Conservation (phyloP, 64 coral and sea anemone species). For the Dendronephthya gigantea region DNA sequence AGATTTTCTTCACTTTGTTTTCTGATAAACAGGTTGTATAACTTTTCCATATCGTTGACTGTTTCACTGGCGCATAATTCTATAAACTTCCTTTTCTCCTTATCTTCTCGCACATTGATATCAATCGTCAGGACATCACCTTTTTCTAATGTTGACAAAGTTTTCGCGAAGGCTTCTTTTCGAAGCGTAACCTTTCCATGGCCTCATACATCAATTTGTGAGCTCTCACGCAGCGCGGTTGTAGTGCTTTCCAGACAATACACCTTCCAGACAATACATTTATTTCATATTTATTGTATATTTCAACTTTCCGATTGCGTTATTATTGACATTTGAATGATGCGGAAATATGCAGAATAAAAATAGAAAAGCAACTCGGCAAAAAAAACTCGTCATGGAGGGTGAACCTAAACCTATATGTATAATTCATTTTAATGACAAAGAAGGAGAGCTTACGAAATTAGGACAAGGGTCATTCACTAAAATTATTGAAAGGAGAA, state of each 20-base stretch:
- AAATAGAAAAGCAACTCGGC: too few relatives aligned
- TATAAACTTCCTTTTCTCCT: background rate
- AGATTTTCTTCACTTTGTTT: background rate
- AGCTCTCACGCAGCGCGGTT: background rate
- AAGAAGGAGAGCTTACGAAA: constrained; percentile 5
- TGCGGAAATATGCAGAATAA: too few relatives aligned
- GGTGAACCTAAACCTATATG: too few relatives aligned
- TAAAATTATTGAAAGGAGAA: background rate
- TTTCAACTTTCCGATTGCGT: too few relatives aligned
- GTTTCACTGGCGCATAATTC: background rate
- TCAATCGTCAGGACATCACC: background rate
- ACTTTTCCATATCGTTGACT: background rate
- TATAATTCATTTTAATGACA: constrained; percentile 1
- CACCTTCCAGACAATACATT: background rate
- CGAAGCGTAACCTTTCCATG: background rate
- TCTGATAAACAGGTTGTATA: background rate
- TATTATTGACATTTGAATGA: too few relatives aligned
- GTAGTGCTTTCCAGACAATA: background rate
- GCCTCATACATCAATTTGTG: background rate
- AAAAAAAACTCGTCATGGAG: too few relatives aligned
- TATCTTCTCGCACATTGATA: background rate
- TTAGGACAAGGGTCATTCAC: background rate
- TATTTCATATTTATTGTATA: too few relatives aligned
- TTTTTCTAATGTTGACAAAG: background rate
- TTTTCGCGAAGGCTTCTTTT: background rate